These are phyloP conservation scores for Gallinago undulata DNA, from an alignment of 2,113 vertebrate genomes.

Conservation along the genomic window DNA sequence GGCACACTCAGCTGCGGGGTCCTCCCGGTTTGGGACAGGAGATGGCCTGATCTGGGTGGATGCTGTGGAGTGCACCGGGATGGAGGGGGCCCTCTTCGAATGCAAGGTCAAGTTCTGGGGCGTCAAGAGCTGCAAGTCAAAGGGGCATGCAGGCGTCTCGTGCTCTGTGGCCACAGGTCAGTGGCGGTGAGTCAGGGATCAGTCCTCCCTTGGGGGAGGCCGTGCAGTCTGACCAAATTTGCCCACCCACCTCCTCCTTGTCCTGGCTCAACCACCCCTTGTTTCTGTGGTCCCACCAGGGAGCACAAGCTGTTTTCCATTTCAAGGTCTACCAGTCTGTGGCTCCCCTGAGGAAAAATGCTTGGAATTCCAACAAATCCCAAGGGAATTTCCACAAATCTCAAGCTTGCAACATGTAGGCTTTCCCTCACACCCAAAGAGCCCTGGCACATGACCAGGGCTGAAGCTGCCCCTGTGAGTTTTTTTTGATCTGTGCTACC, in stretches of 20 bases:
- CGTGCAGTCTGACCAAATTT: accelerated
- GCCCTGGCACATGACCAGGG: not conserved
- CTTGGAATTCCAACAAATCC: not conserved
- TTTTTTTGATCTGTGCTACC: not conserved
- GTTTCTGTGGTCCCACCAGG: not conserved
- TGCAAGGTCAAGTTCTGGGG: constrained; percentile 19
- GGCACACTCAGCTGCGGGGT: not conserved
- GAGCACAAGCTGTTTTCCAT: not conserved
- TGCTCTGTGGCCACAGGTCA: not conserved
- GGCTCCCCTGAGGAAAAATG: not conserved
- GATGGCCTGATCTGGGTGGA: not conserved
- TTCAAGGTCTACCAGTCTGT: not conserved
- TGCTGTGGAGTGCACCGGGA: not conserved
- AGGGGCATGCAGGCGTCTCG: not conserved
- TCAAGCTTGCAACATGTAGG: not conserved
- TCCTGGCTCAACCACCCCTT: not conserved
- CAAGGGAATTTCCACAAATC: not conserved
- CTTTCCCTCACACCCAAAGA: not conserved
- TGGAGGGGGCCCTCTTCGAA: not conserved
- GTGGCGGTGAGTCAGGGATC: not conserved
- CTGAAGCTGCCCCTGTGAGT: not conserved
- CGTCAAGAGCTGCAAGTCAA: not conserved
- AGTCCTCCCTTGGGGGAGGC: not conserved
- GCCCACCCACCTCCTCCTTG: not conserved
- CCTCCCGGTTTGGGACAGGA: not conserved